These are phyloP conservation scores for Petrocephalus sullivani DNA, from an alignment of 2,797 vertebrate genomes.

Conservation along the genomic window DNA sequence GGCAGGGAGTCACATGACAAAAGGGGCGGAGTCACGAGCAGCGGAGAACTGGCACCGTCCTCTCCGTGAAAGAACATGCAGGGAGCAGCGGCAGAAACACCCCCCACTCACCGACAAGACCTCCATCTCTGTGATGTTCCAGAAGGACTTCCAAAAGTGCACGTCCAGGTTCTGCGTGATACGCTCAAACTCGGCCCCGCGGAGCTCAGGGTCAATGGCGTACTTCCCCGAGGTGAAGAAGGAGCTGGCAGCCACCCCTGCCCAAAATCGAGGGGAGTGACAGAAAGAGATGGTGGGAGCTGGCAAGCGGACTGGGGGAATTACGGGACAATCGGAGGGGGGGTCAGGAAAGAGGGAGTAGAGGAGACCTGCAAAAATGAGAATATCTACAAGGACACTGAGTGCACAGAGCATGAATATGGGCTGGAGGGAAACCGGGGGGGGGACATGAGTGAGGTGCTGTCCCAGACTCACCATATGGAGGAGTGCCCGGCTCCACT, in stretches of 20 bases:
- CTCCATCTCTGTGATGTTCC: conserved; percentile 86
- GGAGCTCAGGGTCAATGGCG: conserved; percentile 82
- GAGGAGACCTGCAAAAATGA: neutral
- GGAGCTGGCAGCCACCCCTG: conserved; percentile 83
- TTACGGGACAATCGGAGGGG: neutral
- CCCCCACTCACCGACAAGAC: conserved; percentile 71
- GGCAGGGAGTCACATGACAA: neutral
- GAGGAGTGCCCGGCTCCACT: conserved; percentile 68
- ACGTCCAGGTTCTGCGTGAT: conserved; percentile 86
- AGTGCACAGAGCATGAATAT: conserved; percentile 8
- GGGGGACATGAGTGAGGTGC: neutral
- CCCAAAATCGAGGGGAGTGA: neutral
- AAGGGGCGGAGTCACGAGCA: conserved; percentile 1
- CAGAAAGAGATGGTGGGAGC: too few relatives aligned
- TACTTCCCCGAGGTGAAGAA: conserved; percentile 85
- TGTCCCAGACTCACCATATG: conserved; percentile 63
- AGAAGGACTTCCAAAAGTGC: conserved; percentile 88
- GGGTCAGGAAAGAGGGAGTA: neutral
- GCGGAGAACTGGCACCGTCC: conserved; percentile 33
- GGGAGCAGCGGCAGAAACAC: neutral
- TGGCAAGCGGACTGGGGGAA: neutral
- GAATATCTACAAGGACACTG: neutral
- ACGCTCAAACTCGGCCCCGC: conserved; percentile 81
- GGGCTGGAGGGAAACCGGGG: conserved; percentile 16
- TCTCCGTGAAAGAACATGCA: neutral